These are phyloP conservation scores for Ptilodon capucinus DNA, from an alignment of 2,888 invertebrate species.

Conservation along the genomic window DNA sequence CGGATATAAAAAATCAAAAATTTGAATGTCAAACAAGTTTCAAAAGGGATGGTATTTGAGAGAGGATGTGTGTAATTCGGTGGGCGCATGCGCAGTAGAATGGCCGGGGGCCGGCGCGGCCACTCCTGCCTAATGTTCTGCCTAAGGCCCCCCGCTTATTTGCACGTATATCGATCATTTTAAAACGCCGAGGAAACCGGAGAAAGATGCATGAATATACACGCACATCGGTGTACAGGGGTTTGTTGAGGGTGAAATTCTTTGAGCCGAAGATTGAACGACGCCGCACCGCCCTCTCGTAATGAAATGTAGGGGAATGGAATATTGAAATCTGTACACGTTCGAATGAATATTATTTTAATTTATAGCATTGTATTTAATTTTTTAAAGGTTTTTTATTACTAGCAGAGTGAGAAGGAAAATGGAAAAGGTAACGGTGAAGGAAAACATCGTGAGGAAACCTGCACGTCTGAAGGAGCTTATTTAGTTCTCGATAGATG, in stretches of 20 bases:
- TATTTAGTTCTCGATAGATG: no score
- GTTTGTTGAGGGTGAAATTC: not conserved
- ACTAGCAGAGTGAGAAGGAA: no score
- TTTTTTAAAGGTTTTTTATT: no score
- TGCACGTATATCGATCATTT: conserved; percentile 41
- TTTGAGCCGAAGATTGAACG: conserved; percentile 24
- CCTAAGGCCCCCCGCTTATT: conserved; percentile 29
- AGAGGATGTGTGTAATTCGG: conserved; percentile 27
- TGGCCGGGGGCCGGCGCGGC: conserved; percentile 25
- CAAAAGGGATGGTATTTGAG: not conserved
- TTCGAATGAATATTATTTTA: no score
- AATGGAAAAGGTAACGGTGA: no score
- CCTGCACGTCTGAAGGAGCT: no score
- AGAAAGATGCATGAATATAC: conserved; percentile 29
- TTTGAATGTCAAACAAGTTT: not conserved
- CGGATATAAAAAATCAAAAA: not conserved
- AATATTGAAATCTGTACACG: no score
- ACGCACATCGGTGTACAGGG: not conserved
- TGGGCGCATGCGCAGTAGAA: conserved; percentile 39
- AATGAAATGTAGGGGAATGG: conserved; percentile 10
- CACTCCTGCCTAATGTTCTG: conserved; percentile 18
- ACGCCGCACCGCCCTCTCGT: conserved; percentile 14
- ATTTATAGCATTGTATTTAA: no score
- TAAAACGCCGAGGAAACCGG: conserved; percentile 22
- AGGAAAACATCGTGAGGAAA: no score